phyloP scores from a whole-genome alignment of 2,797 vertebrate species.

The Mergus octosetaceus region DNA sequence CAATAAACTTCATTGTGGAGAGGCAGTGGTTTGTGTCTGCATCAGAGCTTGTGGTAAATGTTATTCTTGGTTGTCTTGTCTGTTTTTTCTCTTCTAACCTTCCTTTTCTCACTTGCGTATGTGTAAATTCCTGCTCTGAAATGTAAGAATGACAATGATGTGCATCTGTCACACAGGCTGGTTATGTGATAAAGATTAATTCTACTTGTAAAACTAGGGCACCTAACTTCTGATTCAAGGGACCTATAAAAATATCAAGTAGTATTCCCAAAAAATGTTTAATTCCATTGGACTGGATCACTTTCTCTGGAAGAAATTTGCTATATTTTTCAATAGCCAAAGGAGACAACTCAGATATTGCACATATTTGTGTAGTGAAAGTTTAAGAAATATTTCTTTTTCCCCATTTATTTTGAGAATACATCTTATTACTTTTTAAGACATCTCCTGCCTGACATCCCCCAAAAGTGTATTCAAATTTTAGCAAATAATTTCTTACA shows the following conservation, averaged over 20 bases:
- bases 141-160: rapidly evolving
- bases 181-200: neutral
- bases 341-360: neutral
- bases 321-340: neutral
- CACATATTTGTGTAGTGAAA: rapidly evolving
- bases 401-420: neutral
- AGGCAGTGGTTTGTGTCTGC: neutral
- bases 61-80: neutral
- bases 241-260: neutral
- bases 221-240: neutral
- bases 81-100: neutral
- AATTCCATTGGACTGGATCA: neutral
- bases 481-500: neutral
- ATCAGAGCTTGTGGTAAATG: neutral
- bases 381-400: neutral
- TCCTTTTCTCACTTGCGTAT: neutral
- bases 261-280: neutral
- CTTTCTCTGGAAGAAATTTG: neutral
- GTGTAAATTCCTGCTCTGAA: neutral
- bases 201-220: neutral
- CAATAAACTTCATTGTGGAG: neutral
- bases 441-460: neutral
- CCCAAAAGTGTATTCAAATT: neutral
- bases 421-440: neutral
- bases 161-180: neutral